A percentile compares a stretch with the other conserved stretches of the same genome.
These are phyloP conservation scores for Apus apus DNA, from an alignment of 2,113 vertebrate genomes.

Conservation along the genomic window DNA sequence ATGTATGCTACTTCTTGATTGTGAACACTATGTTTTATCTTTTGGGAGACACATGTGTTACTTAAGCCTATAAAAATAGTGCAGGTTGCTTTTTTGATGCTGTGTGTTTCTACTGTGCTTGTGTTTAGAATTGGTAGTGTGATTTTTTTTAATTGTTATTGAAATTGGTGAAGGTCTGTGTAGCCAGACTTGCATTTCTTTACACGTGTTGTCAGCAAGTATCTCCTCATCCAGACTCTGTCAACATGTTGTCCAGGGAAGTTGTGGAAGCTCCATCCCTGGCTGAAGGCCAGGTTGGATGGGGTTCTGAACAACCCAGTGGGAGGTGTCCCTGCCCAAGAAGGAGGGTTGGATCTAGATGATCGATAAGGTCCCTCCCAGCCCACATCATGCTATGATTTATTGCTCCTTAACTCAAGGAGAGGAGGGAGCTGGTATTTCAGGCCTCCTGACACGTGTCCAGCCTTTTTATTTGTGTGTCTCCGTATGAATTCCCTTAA, in stretches of 20 bases:
- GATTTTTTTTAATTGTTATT: neutral
- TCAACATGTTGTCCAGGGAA: neutral
- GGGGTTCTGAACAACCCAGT: no score
- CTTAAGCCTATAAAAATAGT: neutral
- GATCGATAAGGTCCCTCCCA: no score
- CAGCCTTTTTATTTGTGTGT: neutral
- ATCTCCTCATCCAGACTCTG: accelerated
- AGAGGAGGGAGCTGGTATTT: neutral
- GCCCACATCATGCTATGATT: no score
- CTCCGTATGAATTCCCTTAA: neutral
- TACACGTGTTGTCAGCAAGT: neutral
- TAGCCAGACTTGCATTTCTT: neutral
- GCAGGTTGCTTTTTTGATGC: neutral
- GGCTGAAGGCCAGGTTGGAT: no score
- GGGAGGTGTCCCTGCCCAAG: no score
- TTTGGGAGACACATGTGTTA: neutral
- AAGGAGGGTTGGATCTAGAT: no score
- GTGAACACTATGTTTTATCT: neutral
- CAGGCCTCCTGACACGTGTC: accelerated
- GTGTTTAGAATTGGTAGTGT: neutral
- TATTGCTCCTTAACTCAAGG: neutral
- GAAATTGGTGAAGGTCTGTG: neutral
- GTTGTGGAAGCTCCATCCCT: no score
- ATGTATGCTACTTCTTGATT: slow-evolving; percentile 73
- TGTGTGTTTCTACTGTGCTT: neutral